Conservation (phyloP, 2,888 invertebrate species). For the Tenthredo distinguenda region DNA sequence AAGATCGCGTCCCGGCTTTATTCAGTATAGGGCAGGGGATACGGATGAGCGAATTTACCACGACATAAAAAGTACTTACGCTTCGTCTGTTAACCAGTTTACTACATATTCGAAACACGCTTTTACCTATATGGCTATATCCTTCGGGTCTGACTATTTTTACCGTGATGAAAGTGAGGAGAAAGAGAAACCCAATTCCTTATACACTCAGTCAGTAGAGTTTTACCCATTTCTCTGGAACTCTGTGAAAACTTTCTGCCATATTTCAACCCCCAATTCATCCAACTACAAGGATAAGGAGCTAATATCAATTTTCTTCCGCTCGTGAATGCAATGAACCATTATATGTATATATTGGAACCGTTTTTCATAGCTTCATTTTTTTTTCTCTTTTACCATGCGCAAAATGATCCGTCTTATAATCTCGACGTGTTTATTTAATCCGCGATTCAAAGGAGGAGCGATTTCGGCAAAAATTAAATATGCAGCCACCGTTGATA, state of each 20-base stretch:
- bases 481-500: not conserved
- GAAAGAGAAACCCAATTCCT: slow-evolving; percentile 6
- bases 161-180: slow-evolving; percentile 10
- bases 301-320: not conserved
- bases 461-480: not conserved
- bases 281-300: not conserved
- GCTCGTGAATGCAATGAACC: not conserved
- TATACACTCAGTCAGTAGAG: slow-evolving; percentile 20
- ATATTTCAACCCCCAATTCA: slow-evolving; percentile 14
- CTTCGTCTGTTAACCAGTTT: not conserved
- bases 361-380: not conserved
- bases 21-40: not conserved
- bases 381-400: not conserved
- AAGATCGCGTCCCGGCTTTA: slow-evolving; percentile 14
- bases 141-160: not conserved
- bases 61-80: not conserved
- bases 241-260: slow-evolving; percentile 11
- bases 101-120: slow-evolving; percentile 19
- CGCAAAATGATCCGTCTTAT: not conserved
- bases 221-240: not conserved
- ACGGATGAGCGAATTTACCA: not conserved
- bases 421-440: not conserved
- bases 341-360: not conserved
- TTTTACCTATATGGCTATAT: not conserved
- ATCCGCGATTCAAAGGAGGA: not conserved